phyloP scores from a whole-genome alignment of 2,113 vertebrate genomes.

The Malaclemys terrapin region DNA sequence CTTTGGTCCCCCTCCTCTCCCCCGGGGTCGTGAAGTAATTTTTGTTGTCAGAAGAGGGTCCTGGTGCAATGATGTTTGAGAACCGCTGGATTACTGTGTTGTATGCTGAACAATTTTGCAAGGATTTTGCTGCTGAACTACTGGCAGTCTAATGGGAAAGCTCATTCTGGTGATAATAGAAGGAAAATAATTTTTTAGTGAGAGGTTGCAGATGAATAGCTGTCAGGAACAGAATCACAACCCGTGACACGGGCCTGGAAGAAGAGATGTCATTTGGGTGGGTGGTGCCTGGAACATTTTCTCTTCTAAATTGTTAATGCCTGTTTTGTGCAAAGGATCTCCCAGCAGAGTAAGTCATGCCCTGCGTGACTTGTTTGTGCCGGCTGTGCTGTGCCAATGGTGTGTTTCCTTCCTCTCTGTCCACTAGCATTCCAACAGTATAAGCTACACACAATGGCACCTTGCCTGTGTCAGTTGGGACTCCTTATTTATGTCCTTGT shows the following conservation, averaged over 20 bases:
- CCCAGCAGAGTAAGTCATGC: background rate
- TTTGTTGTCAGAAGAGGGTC: no score
- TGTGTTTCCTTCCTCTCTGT: background rate
- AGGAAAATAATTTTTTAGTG: constrained; percentile 25
- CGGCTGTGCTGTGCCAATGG: background rate
- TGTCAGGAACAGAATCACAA: constrained; percentile 44
- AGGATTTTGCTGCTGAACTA: constrained; percentile 27
- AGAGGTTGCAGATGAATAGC: constrained; percentile 12
- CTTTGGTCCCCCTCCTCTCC: no score
- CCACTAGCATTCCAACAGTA: background rate
- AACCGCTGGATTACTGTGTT: background rate
- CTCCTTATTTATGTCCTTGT: constrained; percentile 8
- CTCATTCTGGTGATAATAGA: background rate
- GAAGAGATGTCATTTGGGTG: background rate
- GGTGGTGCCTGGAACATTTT: background rate
- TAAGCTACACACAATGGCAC: background rate
- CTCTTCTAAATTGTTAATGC: background rate
- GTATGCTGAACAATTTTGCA: background rate
- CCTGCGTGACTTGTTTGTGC: background rate
- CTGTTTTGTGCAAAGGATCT: background rate
- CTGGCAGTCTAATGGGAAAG: background rate
- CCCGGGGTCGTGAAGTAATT: no score
- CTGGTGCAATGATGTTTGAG: constrained; percentile 5
- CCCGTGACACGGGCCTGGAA: constrained; percentile 1
- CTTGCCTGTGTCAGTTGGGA: background rate